Percentiles rank a stretch among this genome's conserved stretches.
Conservation (phyloP, 2,113 vertebrate genomes). For the Cyanocitta stelleri region DNA sequence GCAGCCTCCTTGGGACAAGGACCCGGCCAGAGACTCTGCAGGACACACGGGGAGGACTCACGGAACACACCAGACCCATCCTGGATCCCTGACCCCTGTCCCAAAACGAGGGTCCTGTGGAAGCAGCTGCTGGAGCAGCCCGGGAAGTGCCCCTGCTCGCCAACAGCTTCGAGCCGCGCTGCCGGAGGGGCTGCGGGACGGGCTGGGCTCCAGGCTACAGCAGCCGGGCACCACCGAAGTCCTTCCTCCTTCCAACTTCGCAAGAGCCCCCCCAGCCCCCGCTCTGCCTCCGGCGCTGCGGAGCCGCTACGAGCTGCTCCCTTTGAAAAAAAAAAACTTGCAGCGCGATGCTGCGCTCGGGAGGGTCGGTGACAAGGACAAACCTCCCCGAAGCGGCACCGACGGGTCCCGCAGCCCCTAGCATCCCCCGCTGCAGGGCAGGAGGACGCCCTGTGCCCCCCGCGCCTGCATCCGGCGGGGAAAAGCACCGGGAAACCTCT, state of each 20-base stretch:
- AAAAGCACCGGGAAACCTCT: not conserved
- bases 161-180: rapidly evolving
- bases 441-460: not conserved
- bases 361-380: constrained; percentile 13
- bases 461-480: not conserved
- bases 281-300: not conserved
- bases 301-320: not conserved
- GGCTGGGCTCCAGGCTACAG: not conserved
- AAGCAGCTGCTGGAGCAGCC: not conserved
- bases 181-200: not conserved
- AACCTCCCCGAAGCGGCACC: not conserved
- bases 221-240: not conserved
- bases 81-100: rapidly evolving
- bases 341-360: not conserved
- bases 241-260: not conserved
- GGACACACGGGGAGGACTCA: rapidly evolving
- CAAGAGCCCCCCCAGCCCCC: not conserved
- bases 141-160: not conserved
- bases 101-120: rapidly evolving
- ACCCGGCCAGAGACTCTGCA: not conserved
- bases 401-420: not conserved
- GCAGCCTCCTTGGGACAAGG: not conserved
- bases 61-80: rapidly evolving
- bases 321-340: not conserved
- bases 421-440: not conserved